Percentiles rank a stretch among this genome's conserved stretches.
These are phyloP conservation scores for Lepidocolaptes lacrymiger DNA, from an alignment of 2,797 vertebrate genomes.

Conservation along the genomic window DNA sequence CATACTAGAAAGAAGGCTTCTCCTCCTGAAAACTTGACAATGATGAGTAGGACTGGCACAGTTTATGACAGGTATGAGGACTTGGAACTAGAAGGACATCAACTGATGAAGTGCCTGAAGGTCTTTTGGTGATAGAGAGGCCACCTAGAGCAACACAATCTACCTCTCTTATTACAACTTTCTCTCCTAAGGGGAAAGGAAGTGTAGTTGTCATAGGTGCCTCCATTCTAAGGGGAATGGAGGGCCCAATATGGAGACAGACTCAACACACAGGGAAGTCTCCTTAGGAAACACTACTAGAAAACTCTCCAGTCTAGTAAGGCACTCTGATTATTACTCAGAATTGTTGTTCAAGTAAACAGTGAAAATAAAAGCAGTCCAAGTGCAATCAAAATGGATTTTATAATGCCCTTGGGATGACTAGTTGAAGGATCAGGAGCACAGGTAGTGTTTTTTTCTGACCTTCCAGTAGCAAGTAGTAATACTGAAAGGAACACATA, in stretches of 20 bases:
- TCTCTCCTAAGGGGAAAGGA: background rate
- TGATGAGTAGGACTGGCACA: no score
- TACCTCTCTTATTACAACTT: accelerated
- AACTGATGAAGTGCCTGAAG: background rate
- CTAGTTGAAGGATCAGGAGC: background rate
- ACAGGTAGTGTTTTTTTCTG: background rate
- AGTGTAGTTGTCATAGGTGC: background rate
- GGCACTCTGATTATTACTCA: accelerated
- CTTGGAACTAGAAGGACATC: background rate
- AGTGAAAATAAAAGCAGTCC: background rate
- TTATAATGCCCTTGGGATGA: background rate
- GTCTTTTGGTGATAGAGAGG: background rate
- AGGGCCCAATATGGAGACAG: background rate
- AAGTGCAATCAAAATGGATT: background rate
- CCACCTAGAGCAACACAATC: no score
- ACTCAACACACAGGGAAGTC: background rate
- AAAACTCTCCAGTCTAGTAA: background rate
- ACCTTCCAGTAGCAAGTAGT: background rate
- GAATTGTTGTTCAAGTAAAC: background rate
- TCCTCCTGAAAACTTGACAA: background rate
- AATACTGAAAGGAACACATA: background rate
- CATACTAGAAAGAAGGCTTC: background rate
- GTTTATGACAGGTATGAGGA: background rate
- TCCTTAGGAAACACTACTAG: background rate
- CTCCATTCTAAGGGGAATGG: background rate